A percentile compares a stretch with the other conserved stretches of the same genome.
Evolutionary conservation across 2,113 vertebrate species (phyloP).

Genomic region (Herpailurus yagouaroundi): DNA sequence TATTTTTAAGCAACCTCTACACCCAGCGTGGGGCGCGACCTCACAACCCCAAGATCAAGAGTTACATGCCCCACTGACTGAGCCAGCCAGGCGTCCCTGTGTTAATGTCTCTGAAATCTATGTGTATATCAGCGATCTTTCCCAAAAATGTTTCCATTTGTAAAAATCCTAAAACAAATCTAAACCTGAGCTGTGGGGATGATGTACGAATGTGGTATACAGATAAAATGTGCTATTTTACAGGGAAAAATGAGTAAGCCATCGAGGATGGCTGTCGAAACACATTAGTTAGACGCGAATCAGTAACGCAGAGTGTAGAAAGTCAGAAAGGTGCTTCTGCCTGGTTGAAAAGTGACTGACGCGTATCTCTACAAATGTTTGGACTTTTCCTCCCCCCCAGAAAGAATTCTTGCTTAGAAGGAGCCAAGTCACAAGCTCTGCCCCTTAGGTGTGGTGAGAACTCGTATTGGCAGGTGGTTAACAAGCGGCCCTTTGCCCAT

Average conservation of each 20-base stretch:
- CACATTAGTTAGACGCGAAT: not conserved
- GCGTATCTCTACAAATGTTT: not conserved
- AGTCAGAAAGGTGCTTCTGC: not conserved
- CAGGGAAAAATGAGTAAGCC: not conserved
- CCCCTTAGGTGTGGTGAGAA: not conserved
- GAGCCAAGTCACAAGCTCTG: not conserved
- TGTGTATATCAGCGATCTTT: not conserved
- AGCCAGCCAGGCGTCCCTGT: not conserved
- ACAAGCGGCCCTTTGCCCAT: not conserved
- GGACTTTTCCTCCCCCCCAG: not conserved
- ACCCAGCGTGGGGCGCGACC: not conserved
- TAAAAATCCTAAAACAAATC: conserved; percentile 16
- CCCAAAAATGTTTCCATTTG: not conserved
- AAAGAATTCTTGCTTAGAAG: not conserved
- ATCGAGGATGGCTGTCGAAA: not conserved
- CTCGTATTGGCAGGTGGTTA: not conserved
- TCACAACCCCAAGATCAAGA: not conserved
- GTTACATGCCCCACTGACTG: not conserved
- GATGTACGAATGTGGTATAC: not conserved
- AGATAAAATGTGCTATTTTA: not conserved
- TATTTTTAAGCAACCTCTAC: not conserved
- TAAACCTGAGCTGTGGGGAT: not conserved
- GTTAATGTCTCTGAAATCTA: not conserved
- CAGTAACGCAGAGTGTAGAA: not conserved
- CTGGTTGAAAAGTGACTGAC: not conserved